Percentiles rank a stretch among this genome's conserved stretches.
Conservation (phyloP, 2,113 vertebrate genomes). For the Raja brachyura region DNA sequence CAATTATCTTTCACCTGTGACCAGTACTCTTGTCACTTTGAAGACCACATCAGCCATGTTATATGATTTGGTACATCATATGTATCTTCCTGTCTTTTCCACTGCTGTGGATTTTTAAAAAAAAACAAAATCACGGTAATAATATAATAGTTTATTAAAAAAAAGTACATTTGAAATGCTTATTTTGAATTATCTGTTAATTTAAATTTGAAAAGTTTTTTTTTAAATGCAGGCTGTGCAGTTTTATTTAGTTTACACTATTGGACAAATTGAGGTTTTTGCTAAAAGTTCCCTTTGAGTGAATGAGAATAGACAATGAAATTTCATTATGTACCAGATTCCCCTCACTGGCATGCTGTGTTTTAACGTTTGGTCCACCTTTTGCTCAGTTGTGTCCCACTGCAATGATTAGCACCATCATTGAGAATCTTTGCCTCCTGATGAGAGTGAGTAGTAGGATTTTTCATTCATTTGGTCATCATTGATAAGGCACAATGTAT, state of each 20-base stretch:
- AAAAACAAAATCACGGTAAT: not conserved
- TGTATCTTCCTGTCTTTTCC: not conserved
- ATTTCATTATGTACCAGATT: not conserved
- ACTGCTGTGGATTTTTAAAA: not conserved
- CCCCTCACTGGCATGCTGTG: not conserved
- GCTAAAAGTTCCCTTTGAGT: not conserved
- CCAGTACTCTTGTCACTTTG: not conserved
- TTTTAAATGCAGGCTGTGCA: not conserved
- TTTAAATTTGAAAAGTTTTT: not conserved
- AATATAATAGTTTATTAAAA: no score
- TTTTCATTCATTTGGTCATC: no score
- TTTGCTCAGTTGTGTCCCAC: not conserved
- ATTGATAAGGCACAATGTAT: no score
- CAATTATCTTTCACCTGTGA: not conserved
- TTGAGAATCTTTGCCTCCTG: not conserved
- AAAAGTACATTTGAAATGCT: not conserved
- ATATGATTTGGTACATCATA: not conserved
- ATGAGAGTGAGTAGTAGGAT: no score
- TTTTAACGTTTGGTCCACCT: not conserved
- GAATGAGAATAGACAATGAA: not conserved
- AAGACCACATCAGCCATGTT: not conserved
- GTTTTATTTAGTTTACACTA: constrained; percentile 16
- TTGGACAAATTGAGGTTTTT: not conserved
- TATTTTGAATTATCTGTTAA: constrained; percentile 18
- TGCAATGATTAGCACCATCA: not conserved